Base-by-base conservation (phyloP, 2,113 vertebrate species). In the Macquaria ambigua region DNA sequence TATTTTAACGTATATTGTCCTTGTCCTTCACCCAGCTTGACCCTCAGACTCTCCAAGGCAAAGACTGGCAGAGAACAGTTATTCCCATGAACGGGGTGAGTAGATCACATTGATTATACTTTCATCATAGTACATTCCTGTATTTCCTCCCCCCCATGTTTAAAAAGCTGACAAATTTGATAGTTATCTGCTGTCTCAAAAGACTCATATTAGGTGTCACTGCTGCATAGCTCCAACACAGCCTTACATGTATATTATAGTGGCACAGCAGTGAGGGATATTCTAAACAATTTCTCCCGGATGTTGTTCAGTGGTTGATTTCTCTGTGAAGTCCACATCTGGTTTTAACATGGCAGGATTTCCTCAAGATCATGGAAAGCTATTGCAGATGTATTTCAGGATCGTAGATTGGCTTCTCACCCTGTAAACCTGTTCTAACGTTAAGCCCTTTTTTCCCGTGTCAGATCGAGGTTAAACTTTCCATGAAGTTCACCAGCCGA, bases 61-160 rank as follows among this genome's bases (percentile, higher is more conserved):
- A 98, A 94, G 98, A 99, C 31, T 99, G 98, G 98, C 98, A 99
- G 68, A 96, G 97, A 70, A 98, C 97, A 0, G 96, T 99, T 84
- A 97, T 99, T 82, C 95, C 96, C 3, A 99, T 99, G 98, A 98
- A 98, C 0, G 98, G 98, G 91, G 98, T 99, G 94, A 91, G 98
- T 96, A 20, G 8, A 46, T 73, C 28, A 25, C 31, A 12, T 39
- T 56, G 12, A 55, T 39, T 39, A 8, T 28, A 43, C 37, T 4
- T 14, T 46, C 37, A 4, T 15, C 21, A 55, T 11, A 63, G 3
- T 31, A 14, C 9, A 18, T 67, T 53, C 8, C 15, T 70, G 1
- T 52, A 43, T 62, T 46, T 59, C n/a, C 53, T 50, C 34, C 15
- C 12, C 9, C 6, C 8, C 8, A 6, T 20, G 21, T 74, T 37